Evolutionary conservation across 2,888 invertebrate genomes (phyloP).

Genomic region (Exocentrus adspersus): DNA sequence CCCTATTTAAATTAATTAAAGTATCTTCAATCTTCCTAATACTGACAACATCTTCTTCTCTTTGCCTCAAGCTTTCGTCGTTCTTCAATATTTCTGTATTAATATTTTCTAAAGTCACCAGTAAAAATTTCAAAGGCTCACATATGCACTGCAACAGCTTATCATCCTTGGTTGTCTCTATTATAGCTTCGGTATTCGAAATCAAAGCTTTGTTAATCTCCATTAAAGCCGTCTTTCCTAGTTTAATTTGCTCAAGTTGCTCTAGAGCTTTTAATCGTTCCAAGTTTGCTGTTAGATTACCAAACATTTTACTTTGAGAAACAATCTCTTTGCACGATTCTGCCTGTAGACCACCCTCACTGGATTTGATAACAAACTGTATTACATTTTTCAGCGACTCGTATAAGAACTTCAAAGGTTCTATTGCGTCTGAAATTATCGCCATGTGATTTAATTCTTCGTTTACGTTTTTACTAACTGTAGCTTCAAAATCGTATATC

Average conservation of each 20-base stretch:
- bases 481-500: constrained; percentile 15
- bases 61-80: not conserved
- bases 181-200: constrained; percentile 9
- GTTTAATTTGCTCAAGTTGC: not conserved
- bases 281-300: constrained; percentile 3
- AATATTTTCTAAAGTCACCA: constrained; percentile 19
- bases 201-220: constrained; percentile 8
- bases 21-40: constrained; percentile 16
- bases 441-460: constrained; percentile 28
- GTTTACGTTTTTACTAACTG: constrained; percentile 30
- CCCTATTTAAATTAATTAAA: constrained; percentile 29
- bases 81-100: not conserved
- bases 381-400: constrained; percentile 39
- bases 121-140: constrained; percentile 35
- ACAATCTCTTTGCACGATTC: not conserved
- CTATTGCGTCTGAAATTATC: constrained; percentile 28
- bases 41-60: not conserved
- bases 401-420: constrained; percentile 41
- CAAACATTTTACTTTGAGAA: constrained; percentile 11
- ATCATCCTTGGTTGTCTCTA: constrained; percentile 11
- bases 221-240: constrained; percentile 1
- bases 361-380: constrained; percentile 23
- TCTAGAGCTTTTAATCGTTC: not conserved
- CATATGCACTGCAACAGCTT: constrained; percentile 29
- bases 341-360: constrained; percentile 12